Percentiles rank a stretch among this genome's conserved stretches.
Conservation (phyloP, 2,113 vertebrate genomes). For the Oncorhynchus gorbuscha region DNA sequence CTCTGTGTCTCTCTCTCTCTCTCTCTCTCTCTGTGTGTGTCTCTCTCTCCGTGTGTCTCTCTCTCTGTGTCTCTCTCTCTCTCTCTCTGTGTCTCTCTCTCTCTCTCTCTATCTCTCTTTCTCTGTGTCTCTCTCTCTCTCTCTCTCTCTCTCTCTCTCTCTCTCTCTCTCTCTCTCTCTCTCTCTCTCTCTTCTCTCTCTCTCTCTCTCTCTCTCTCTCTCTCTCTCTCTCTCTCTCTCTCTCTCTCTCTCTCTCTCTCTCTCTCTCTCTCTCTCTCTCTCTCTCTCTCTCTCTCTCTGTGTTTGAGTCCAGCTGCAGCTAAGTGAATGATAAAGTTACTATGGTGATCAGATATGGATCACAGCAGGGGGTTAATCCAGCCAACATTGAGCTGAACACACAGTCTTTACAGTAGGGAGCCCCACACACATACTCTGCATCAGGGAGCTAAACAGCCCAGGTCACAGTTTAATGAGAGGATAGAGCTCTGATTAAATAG, state of each 20-base stretch:
- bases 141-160: neutral
- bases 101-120: too few species aligned
- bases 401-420: neutral
- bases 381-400: neutral
- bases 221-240: too few species aligned
- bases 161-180: too few species aligned
- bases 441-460: neutral
- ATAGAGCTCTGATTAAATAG: neutral
- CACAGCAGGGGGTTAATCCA: conserved; percentile 15
- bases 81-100: too few species aligned
- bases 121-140: neutral
- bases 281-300: neutral
- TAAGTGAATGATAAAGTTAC: conserved; percentile 9
- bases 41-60: too few species aligned
- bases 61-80: too few species aligned
- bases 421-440: neutral
- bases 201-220: too few species aligned
- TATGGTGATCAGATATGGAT: neutral
- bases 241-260: neutral
- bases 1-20: neutral
- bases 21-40: too few species aligned
- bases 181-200: too few species aligned
- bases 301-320: neutral
- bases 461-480: conserved; percentile 1
- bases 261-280: too few species aligned